Evolutionary conservation across 2,797 vertebrate species (phyloP).

Genomic region (Sparus aurata): DNA sequence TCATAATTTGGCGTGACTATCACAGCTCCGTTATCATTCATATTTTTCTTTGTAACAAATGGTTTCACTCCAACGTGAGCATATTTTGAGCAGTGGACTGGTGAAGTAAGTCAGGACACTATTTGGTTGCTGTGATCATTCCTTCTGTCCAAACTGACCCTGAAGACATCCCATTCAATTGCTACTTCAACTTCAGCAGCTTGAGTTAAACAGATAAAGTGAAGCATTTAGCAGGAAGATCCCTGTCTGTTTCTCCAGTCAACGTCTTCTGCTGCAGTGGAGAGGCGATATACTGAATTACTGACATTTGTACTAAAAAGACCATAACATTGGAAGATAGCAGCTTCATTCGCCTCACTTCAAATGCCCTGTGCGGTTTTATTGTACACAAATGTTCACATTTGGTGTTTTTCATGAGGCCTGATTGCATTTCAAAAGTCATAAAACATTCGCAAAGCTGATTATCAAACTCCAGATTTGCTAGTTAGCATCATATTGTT

Average conservation of each 20-base stretch:
- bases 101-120: not conserved
- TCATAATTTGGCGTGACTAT: not conserved
- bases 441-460: not conserved
- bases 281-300: not conserved
- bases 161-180: constrained; percentile 11
- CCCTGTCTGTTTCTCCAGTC: not conserved
- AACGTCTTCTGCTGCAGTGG: not conserved
- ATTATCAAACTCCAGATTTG: not conserved
- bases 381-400: not conserved
- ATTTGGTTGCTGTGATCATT: not conserved
- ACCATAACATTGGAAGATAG: not conserved
- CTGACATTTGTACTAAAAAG: not conserved
- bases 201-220: not conserved
- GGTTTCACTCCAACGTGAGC: not conserved
- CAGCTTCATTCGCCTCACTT: not conserved
- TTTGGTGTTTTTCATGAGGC: not conserved
- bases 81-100: not conserved
- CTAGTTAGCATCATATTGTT: not conserved
- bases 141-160: not conserved
- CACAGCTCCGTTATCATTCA: not conserved
- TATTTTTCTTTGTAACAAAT: not conserved
- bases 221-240: not conserved
- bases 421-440: not conserved
- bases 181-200: not conserved
- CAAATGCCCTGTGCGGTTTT: not conserved